These are phyloP conservation scores for Metalampra italica DNA, from an alignment of 2,888 invertebrate genomes.

Conservation along the genomic window DNA sequence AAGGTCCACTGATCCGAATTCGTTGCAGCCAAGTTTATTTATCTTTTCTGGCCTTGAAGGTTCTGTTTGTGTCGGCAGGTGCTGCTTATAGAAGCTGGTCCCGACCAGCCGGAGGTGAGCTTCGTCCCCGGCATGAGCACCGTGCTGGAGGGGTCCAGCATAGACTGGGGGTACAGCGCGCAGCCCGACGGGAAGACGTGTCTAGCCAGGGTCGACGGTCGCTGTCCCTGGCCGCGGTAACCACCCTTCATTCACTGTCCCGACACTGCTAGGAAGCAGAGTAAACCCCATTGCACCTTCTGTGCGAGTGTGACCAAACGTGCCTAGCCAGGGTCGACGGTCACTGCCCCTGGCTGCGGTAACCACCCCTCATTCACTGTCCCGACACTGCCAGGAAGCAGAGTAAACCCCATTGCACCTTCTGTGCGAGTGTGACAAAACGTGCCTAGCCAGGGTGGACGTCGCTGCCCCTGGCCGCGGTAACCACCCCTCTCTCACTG, in stretches of 20 bases:
- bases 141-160: constrained; percentile 73
- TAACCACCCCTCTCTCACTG: no score
- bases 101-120: constrained; percentile 80
- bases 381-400: no score
- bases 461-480: constrained; percentile 76
- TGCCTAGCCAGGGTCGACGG: constrained; percentile 73
- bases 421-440: no score
- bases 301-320: no score
- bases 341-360: constrained; percentile 74
- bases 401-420: no score
- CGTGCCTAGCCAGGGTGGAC: constrained; percentile 71
- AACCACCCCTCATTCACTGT: no score
- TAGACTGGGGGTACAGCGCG: constrained; percentile 83
- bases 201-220: constrained; percentile 63
- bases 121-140: constrained; percentile 80
- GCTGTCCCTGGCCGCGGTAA: constrained; percentile 73
- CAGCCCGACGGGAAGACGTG: constrained; percentile 79
- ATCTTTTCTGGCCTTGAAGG: no score
- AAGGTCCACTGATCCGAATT: no score
- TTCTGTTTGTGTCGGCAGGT: constrained; percentile 52
- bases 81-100: constrained; percentile 80
- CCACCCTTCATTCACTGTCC: no score
- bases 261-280: no score
- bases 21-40: no score
- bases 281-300: no score